Evolutionary conservation across 2,888 invertebrate species (phyloP).

Genomic region (Lobophora halterata): DNA sequence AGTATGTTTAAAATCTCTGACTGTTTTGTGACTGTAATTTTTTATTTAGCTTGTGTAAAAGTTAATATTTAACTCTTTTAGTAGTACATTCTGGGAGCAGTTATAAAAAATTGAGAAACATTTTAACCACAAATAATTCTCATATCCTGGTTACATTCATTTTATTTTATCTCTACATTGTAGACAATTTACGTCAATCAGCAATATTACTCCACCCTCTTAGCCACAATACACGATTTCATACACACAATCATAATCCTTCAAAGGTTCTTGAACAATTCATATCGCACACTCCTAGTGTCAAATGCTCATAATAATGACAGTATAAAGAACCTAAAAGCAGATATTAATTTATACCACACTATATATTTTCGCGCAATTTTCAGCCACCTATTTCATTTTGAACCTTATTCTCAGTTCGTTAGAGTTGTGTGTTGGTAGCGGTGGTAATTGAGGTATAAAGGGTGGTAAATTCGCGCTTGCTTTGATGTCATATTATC

Average conservation of each 20-base stretch:
- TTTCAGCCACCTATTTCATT: neutral
- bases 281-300: conserved; percentile 64
- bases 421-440: conserved; percentile 1
- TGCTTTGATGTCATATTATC: conserved; percentile 63
- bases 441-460: neutral
- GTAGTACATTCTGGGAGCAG: no score
- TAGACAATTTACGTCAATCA: no score
- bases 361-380: neutral
- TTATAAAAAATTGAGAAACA: no score
- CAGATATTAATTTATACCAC: conserved; percentile 63
- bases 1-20: no score
- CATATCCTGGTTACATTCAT: no score
- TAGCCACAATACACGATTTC: no score
- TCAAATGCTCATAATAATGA: conserved; percentile 57
- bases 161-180: no score
- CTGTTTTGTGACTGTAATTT: no score
- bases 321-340: conserved; percentile 50
- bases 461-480: conserved; percentile 40
- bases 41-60: no score
- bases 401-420: conserved; percentile 5
- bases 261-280: conserved; percentile 50
- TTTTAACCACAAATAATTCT: no score
- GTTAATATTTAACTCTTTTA: no score
- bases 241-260: conserved; percentile 42
- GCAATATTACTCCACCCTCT: no score